A percentile compares a stretch with the other conserved stretches of the same genome.
These are phyloP conservation scores for Octodonta nipae DNA, from an alignment of 2,888 invertebrate species.

Conservation along the genomic window DNA sequence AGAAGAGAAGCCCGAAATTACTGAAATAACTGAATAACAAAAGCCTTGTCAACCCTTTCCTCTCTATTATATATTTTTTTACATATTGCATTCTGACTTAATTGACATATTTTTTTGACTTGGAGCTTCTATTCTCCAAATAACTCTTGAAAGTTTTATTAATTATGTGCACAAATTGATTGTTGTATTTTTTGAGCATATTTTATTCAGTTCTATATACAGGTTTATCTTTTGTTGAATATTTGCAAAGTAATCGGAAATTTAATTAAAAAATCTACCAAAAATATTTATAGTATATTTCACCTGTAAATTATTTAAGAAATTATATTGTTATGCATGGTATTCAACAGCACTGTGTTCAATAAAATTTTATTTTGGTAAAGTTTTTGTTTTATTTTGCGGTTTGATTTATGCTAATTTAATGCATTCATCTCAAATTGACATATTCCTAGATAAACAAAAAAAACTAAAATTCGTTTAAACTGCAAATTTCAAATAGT, in stretches of 20 bases:
- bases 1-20: slow-evolving; percentile 29
- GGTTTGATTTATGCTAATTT: background rate
- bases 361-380: slow-evolving; percentile 24
- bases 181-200: slow-evolving; percentile 10
- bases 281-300: too few relatives aligned
- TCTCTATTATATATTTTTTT: slow-evolving; percentile 10
- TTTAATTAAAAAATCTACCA: too few relatives aligned
- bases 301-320: background rate
- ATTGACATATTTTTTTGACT: too few relatives aligned
- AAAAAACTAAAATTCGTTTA: background rate
- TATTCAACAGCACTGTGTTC: slow-evolving; percentile 17
- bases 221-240: too few relatives aligned
- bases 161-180: slow-evolving; percentile 11
- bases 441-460: slow-evolving; percentile 5
- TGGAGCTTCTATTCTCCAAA: too few relatives aligned
- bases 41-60: slow-evolving; percentile 16
- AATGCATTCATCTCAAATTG: slow-evolving; percentile 7
- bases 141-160: slow-evolving; percentile 5
- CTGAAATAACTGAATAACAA: slow-evolving; percentile 31
- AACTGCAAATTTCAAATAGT: too few relatives aligned
- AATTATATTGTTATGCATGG: slow-evolving; percentile 9
- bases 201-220: too few relatives aligned
- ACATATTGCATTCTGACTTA: too few relatives aligned
- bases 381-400: slow-evolving; percentile 17
- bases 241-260: too few relatives aligned